Evolutionary conservation across 92 coral and sea anemone genomes (phyloP), one percentile per base, ranked within the genome.

Genomic region (Epizoanthus scotinus): DNA sequence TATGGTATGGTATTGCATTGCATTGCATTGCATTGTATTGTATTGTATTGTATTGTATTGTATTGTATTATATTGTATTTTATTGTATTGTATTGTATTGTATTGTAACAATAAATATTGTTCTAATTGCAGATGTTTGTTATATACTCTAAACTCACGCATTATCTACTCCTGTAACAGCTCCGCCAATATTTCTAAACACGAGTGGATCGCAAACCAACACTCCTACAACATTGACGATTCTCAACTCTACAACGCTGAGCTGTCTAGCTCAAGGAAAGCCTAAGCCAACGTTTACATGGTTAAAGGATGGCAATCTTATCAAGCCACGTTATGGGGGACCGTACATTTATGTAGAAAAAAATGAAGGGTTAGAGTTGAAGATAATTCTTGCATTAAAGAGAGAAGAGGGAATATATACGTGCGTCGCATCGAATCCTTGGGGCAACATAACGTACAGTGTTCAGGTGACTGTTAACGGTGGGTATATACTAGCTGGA

Each of bases 221-320:
- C 13, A 3, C 66, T 29, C 55, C 79, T 0, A 2, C 57, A 0
- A 19, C 59, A 31, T 49, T 74, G 20, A 10, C 31, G 9, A 10
- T 34, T 34, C 31, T 28, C 2, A 67, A 74, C 34, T 55, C 79
- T 25, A 57, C 21, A 34, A 56, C 53, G 44, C 79, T 74, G 13
- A 34, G 42, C 38, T 74, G 79, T 74, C 59, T 74, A 13, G 79
- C 79, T 6, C 19, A 9, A 19, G 79, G 66, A 6, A 53, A 74
- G 13, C 79, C 79, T 6, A 74, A 74, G 24, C 79, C 79, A 17
- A 15, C 53, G 9, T 56, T 74, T 52, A 5, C 57, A 14, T 74
- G 79, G 79, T 8, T 31, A 57, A 74, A 74, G 34, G 79, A 74
- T 15, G 79, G 66, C n/a, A 34, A 74, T 21, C 65, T 6, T 9